These are phyloP conservation scores for Poliocrania exsul DNA, from an alignment of 2,797 vertebrate genomes.

Conservation along the genomic window DNA sequence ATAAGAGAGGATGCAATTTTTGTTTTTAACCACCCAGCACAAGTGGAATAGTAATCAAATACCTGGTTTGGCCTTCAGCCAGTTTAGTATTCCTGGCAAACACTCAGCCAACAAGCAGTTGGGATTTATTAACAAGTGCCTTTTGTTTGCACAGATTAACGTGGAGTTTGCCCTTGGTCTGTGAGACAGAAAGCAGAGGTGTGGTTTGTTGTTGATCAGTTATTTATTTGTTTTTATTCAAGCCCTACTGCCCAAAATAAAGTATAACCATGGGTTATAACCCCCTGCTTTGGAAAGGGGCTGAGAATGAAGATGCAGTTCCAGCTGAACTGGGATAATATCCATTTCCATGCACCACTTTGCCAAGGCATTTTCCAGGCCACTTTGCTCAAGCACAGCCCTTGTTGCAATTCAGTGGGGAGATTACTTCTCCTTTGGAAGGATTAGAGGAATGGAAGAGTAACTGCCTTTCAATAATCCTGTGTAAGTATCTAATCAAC, in stretches of 20 bases:
- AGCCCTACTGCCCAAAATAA: background rate
- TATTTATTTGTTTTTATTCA: background rate
- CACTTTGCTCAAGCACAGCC: background rate
- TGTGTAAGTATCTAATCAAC: slow-evolving; percentile 45
- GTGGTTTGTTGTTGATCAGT: rapidly evolving
- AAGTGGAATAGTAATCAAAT: background rate
- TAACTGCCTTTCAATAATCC: slow-evolving; percentile 52
- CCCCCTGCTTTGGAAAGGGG: background rate
- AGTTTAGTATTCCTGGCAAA: background rate
- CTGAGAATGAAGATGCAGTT: background rate
- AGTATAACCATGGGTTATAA: rapidly evolving
- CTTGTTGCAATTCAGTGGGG: slow-evolving; percentile 26
- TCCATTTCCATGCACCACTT: background rate
- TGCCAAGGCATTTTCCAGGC: background rate
- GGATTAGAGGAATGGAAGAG: slow-evolving; percentile 57
- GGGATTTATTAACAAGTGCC: slow-evolving; percentile 7
- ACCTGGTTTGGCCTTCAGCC: background rate
- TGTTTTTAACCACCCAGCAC: background rate
- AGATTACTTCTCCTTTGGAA: slow-evolving; percentile 34
- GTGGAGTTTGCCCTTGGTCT: background rate
- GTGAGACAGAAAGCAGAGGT: background rate
- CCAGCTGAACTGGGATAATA: background rate
- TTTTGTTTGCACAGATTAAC: background rate
- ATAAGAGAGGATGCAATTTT: background rate
- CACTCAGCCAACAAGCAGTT: background rate